Conservation (phyloP, 2,797 vertebrate species). For the Nannoperca australis region DNA sequence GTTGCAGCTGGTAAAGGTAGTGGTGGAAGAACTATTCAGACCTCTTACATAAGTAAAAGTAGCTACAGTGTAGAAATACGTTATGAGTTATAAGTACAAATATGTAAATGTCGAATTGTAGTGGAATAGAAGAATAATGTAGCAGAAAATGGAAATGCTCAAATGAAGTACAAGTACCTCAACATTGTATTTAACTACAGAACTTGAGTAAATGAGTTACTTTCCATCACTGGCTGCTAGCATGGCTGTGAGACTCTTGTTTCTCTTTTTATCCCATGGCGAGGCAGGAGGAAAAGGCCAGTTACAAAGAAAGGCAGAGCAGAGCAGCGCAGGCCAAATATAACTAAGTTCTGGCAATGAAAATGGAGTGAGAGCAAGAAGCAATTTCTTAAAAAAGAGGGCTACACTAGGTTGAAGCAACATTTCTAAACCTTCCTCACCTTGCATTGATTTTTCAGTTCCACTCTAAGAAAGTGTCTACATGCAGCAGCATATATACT, state of each 20-base stretch:
- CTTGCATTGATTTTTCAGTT: conserved; percentile 21
- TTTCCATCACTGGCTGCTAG: not conserved
- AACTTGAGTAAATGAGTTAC: too few relatives aligned
- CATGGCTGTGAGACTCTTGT: conserved; percentile 17
- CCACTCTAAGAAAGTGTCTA: conserved; percentile 5
- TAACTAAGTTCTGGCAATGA: conserved; percentile 58
- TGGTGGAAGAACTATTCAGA: too few relatives aligned
- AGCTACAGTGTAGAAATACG: too few relatives aligned
- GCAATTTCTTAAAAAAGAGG: conserved; percentile 52
- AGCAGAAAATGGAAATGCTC: too few relatives aligned
- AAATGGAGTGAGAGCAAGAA: conserved; percentile 34
- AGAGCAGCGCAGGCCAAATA: conserved; percentile 60
- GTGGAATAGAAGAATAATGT: too few relatives aligned
- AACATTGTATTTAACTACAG: too few relatives aligned
- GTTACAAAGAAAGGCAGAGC: conserved; percentile 36
- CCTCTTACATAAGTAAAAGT: too few relatives aligned
- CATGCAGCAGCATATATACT: not conserved
- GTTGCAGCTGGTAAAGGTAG: too few relatives aligned
- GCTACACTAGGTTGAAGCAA: conserved; percentile 5
- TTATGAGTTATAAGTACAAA: too few relatives aligned
- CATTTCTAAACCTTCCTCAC: conserved; percentile 13
- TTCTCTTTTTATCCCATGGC: conserved; percentile 32
- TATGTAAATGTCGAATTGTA: too few relatives aligned
- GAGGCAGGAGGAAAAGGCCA: conserved; percentile 20
- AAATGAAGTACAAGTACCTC: too few relatives aligned